These are phyloP conservation scores for Synanthedon vespiformis DNA, from an alignment of 2,888 invertebrate species.

Conservation along the genomic window DNA sequence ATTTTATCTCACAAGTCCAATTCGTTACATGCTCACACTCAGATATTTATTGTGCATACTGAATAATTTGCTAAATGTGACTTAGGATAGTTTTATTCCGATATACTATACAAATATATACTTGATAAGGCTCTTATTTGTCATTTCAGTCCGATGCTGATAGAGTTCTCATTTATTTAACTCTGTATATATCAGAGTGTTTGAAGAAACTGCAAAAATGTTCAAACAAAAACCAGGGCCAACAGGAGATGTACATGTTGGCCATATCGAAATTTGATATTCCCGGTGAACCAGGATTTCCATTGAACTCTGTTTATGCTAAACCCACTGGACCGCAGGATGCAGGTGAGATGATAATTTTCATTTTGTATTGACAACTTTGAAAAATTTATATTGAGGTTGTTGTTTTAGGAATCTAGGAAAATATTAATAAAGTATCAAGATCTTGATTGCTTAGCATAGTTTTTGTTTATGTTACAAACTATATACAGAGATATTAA, in stretches of 20 bases:
- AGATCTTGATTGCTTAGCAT: background rate
- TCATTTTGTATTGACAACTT: background rate
- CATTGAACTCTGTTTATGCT: constrained; percentile 94
- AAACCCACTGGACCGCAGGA: constrained; percentile 84
- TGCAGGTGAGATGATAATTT: constrained; percentile 72
- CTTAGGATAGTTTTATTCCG: too few species aligned
- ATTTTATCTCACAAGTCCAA: too few species aligned
- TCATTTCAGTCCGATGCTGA: constrained; percentile 89
- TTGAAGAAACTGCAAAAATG: constrained; percentile 94
- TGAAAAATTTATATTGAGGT: too few species aligned
- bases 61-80: too few species aligned
- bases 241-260: constrained; percentile 96
- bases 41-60: too few species aligned
- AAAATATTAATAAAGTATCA: background rate
- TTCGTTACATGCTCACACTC: too few species aligned
- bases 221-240: constrained; percentile 87
- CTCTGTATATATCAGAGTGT: constrained; percentile 97
- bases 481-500: too few species aligned
- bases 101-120: too few species aligned
- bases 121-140: too few species aligned
- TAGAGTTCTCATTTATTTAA: constrained; percentile 95
- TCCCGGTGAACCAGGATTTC: constrained; percentile 95
- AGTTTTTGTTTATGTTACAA: too few species aligned
- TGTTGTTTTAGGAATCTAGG: background rate
- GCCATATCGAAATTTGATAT: constrained; percentile 96